phyloP scores from a whole-genome alignment of 2,113 vertebrate species.

The Pholis gunnellus region DNA sequence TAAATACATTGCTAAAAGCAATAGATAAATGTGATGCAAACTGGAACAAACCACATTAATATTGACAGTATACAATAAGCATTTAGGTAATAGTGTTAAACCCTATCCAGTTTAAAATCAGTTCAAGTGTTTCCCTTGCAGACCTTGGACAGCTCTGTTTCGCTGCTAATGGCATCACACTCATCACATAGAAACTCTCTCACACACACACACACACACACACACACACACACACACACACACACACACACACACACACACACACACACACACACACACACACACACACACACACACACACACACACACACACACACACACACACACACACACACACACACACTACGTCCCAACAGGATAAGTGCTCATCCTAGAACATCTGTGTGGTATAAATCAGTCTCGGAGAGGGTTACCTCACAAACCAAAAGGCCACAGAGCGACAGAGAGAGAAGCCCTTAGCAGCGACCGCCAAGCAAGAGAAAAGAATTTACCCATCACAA shows the following conservation, averaged over 20 bases:
- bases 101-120: neutral
- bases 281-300: conserved; percentile 34
- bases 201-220: conserved; percentile 1
- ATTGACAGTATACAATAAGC: neutral
- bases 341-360: conserved; percentile 52
- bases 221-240: no score
- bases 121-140: conserved; percentile 54
- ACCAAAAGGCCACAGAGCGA: conserved; percentile 54
- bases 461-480: conserved; percentile 32
- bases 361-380: conserved; percentile 68
- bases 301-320: conserved; percentile 12
- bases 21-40: neutral
- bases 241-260: no score
- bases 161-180: conserved; percentile 37
- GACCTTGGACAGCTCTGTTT: conserved; percentile 45
- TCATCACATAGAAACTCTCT: conserved; percentile 43
- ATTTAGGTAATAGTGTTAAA: neutral
- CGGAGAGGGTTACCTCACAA: conserved; percentile 61
- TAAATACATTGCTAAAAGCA: neutral
- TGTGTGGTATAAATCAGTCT: conserved; percentile 73
- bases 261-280: conserved; percentile 11
- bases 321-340: conserved; percentile 43
- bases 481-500: conserved; percentile 51
- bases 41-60: neutral
- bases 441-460: conserved; percentile 53